phyloP scores from a whole-genome alignment of 2,113 vertebrate genomes.

The Caloenas nicobarica region DNA sequence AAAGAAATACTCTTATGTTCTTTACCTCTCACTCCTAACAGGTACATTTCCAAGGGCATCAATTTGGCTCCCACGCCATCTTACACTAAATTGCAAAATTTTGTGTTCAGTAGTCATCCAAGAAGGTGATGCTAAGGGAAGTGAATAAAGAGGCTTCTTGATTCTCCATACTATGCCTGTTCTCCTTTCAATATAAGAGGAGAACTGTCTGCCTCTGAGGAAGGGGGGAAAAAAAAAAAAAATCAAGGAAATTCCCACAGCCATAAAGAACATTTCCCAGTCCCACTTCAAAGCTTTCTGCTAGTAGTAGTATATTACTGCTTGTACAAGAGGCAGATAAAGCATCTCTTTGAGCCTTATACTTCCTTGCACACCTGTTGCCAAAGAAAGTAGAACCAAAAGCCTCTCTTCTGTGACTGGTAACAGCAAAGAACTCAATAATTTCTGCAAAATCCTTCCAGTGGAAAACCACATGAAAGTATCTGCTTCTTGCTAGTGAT shows the following conservation, averaged over 20 bases:
- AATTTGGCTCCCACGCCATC: not conserved
- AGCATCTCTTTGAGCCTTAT: not conserved
- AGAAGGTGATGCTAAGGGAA: not conserved
- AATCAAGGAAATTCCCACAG: not conserved
- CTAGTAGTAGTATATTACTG: not conserved
- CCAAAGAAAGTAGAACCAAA: not conserved
- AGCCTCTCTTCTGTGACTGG: not conserved
- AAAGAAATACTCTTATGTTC: not conserved
- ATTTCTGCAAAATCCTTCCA: not conserved
- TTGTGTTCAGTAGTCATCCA: not conserved
- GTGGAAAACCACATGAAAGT: not conserved
- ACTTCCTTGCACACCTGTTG: not conserved
- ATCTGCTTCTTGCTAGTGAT: not conserved
- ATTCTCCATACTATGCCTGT: not conserved
- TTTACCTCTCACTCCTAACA: not conserved
- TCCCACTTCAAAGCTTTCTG: not conserved
- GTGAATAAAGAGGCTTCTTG: not conserved
- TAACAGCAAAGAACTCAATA: not conserved
- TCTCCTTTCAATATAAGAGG: not conserved
- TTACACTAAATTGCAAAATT: not conserved
- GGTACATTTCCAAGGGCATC: not conserved
- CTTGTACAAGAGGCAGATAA: not conserved
- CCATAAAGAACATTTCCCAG: not conserved
- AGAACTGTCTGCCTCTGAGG: not conserved
- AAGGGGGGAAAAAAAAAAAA: not conserved